These are phyloP conservation scores for Cephus rjabovi DNA, from an alignment of 2,888 invertebrate genomes.

Conservation along the genomic window DNA sequence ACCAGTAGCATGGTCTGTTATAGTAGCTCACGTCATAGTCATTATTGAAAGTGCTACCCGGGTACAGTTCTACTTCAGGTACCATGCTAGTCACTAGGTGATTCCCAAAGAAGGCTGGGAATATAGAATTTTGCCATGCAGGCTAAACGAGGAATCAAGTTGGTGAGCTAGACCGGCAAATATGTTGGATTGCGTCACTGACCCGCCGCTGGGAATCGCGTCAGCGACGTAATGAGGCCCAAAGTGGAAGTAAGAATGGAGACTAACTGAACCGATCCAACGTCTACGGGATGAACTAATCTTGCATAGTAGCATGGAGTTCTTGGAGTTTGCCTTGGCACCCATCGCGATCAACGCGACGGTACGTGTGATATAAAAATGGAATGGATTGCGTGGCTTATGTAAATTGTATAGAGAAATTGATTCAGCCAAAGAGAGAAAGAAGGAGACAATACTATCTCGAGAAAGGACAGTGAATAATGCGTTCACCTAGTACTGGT, in stretches of 20 bases:
- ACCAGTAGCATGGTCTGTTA: not conserved
- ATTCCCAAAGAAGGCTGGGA: not conserved
- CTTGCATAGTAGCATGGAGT: not conserved
- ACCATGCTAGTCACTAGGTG: too few relatives aligned
- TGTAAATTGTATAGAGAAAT: not conserved
- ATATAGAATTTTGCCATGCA: not conserved
- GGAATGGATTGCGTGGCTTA: not conserved
- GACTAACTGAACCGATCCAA: not conserved
- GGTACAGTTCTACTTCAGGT: not conserved
- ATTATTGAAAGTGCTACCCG: not conserved
- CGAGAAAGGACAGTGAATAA: not conserved
- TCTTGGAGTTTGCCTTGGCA: not conserved
- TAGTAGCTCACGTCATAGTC: not conserved
- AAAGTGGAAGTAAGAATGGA: not conserved
- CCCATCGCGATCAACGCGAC: not conserved
- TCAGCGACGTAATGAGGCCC: not conserved
- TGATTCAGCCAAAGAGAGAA: not conserved
- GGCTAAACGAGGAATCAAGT: not conserved
- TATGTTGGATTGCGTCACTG: not conserved
- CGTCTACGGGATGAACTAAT: not conserved
- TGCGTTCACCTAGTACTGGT: not conserved
- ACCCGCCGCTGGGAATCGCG: not conserved
- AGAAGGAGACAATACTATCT: too few relatives aligned
- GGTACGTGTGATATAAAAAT: not conserved
- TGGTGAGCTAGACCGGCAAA: not conserved